Base-by-base conservation (phyloP, 1,140 invertebrate species). In the Pseudomyrmex flavicornis region DNA sequence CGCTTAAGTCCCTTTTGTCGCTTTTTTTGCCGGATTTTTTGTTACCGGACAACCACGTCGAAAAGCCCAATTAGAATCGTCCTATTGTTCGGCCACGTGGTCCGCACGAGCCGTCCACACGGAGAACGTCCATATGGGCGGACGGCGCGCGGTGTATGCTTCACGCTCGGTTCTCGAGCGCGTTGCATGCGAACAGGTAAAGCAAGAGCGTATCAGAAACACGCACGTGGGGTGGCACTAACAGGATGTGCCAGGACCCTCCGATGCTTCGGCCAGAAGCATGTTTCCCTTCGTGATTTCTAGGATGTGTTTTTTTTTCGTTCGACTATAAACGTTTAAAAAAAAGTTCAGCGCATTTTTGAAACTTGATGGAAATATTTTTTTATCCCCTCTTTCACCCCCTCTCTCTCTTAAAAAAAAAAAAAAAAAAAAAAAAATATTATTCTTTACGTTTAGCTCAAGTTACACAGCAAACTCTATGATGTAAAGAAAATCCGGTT, bases 61-160 rank as follows among this genome's bases (percentile, higher is more conserved):
- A 80, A 88, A 89, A 90, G 90, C 91, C 92, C 91, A 93, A 93
- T 93, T 93, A 93, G 91, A 92, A 90, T 91, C 92, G 84, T 92
- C 91, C 92, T 83, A 92, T 93, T 93, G 92, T 93, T 63, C 70
- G 89, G 91, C 89, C 91, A 93, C 92, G 92, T 93, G 92, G 92
- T 91, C 61, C 63, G 82, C 92, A 93, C 92, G 92, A 92, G 92
- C 90, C 92, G 76, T 63, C 20, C 52, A 56, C 72, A 75, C 84
- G 82, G 65, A 75, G 70, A 63, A 66, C 56, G 84, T 59, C 82
- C 84, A 86, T 85, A 82, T 70, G 20, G 54, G 48, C 17, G 61
- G 56, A 62, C 62, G 58, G 17, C 56, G 72, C 54, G 61, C 65
- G 5, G 9, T 44, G 61, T 66, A 35, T 46, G 56, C 12, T 83